Percentiles rank a stretch among this genome's conserved stretches.
Evolutionary conservation across 2,113 vertebrate species (phyloP).

Genomic region (Dasyurus viverrinus): DNA sequence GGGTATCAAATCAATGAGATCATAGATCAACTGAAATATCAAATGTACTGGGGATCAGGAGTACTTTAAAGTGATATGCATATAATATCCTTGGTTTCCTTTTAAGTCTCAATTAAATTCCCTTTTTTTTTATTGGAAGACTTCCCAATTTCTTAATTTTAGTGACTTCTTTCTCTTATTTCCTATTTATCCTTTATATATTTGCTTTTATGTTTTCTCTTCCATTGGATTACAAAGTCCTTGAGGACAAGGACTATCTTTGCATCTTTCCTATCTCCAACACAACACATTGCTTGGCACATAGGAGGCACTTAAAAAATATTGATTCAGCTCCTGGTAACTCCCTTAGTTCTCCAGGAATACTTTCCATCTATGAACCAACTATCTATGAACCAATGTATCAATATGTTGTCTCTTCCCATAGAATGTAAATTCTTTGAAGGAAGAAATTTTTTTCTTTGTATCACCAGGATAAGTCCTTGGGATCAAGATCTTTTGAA

Average conservation of each 20-base stretch:
- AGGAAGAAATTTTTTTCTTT: background rate
- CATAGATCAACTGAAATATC: background rate
- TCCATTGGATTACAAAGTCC: background rate
- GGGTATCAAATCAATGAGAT: background rate
- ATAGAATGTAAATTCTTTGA: background rate
- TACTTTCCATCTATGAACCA: background rate
- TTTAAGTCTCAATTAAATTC: background rate
- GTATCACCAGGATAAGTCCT: background rate
- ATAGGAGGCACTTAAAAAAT: background rate
- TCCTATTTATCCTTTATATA: background rate
- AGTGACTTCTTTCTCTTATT: background rate
- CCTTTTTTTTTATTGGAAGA: background rate
- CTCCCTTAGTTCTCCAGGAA: background rate
- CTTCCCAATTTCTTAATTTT: background rate
- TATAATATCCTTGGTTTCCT: background rate
- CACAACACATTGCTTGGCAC: background rate
- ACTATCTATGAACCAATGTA: background rate
- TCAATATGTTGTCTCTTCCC: background rate
- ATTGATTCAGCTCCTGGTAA: background rate
- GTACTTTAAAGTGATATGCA: background rate
- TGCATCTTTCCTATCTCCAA: background rate
- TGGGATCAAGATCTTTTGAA: no score
- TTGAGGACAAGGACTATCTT: background rate
- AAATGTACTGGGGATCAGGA: background rate
- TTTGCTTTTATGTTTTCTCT: background rate